These are phyloP conservation scores for Koerneria pararmatus DNA, from an alignment of 2,888 invertebrate species.

Conservation along the genomic window DNA sequence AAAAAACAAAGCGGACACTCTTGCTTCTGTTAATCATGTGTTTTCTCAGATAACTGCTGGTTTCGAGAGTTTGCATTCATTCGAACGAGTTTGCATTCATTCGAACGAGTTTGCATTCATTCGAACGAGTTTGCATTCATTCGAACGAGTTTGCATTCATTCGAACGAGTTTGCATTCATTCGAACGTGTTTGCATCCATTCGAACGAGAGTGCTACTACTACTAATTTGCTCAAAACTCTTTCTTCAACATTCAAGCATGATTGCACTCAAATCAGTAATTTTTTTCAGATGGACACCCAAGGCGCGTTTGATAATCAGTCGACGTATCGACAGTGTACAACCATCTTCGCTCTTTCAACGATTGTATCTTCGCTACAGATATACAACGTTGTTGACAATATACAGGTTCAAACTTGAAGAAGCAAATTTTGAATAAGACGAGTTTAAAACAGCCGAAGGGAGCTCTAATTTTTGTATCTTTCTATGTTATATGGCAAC, in stretches of 20 bases:
- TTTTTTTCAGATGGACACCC: slow-evolving; percentile 85
- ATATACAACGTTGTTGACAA: slow-evolving; percentile 92
- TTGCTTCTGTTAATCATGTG: too few relatives aligned
- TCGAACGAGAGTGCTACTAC: neutral
- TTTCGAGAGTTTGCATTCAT: too few relatives aligned
- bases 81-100: too few relatives aligned
- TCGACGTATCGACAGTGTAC: slow-evolving; percentile 84
- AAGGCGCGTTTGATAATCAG: slow-evolving; percentile 92
- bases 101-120: too few relatives aligned
- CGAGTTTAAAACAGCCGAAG: neutral
- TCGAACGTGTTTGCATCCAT: too few relatives aligned
- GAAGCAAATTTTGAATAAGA: neutral
- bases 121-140: too few relatives aligned
- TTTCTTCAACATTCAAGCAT: neutral
- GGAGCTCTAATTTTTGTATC: too few relatives aligned
- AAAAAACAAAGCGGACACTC: too few relatives aligned
- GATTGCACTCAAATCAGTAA: neutral
- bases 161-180: too few relatives aligned
- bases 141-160: too few relatives aligned
- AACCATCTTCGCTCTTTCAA: slow-evolving; percentile 93
- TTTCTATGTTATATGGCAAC: too few relatives aligned
- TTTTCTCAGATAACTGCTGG: too few relatives aligned
- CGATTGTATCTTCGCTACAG: slow-evolving; percentile 86
- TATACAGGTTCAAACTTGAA: slow-evolving; percentile 74
- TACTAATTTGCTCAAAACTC: neutral